Evolutionary conservation across 2,888 invertebrate genomes (phyloP), one percentile per base, ranked within the genome.

Genomic region (Neoscelio sp.): DNA sequence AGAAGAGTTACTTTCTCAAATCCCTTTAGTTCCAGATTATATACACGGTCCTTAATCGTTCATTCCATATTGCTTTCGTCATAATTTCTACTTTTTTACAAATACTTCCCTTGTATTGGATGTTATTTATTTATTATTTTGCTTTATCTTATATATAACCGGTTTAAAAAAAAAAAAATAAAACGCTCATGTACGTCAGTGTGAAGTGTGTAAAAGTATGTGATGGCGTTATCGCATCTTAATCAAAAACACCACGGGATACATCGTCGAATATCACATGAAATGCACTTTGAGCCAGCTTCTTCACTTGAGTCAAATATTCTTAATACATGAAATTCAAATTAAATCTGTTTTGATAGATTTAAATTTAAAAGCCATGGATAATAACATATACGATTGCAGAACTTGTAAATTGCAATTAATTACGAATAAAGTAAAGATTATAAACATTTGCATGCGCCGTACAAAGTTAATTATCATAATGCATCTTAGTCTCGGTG

Each of bases 231-330:
- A 74, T 74, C 58, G 65, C 74, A 75, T 58, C 52, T 75, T 65
- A 58, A 75, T 75, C 75, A 75, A 60, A 67, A 67, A 67, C 75
- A 58, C 75, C 60, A 56, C 75, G 60, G 75, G 75, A 75, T 48
- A 60, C 75, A 58, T 67, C 75, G 58, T 67, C 67, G 67, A 75
- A 60, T 67, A 65, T 67, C 52, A 65, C 74, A 56, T 58, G 65
- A 65, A 65, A 74, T 65, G 23, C 56, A 74, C 56, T 58, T 48
- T 23, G 20, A 38, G 20, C 10, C 38, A 46, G 71, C 68, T 68
- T 58, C 48, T 68, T 58, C 48, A 68, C 60, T 70, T 50, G 40
- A 52, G 6, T 62, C 42, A 52, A 62, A 71, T 62, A 54, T 62
- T 50, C 33, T 70, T 30, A 42, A 50, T 42, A 52, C 40, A 17